Evolutionary conservation across 2,113 vertebrate species (phyloP).

Genomic region (Okapia johnstoni): DNA sequence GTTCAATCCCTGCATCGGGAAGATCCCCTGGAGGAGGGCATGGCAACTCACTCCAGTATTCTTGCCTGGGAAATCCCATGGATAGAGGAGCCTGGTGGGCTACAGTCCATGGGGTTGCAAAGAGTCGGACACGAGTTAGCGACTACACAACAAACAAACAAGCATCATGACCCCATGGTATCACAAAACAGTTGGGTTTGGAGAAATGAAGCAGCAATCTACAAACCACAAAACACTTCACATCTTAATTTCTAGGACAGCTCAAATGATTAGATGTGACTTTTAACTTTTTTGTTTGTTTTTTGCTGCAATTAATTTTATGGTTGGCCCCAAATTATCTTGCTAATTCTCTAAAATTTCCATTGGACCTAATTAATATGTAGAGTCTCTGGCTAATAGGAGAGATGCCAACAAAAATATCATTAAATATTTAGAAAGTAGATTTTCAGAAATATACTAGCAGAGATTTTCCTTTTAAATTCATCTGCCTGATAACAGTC

Average conservation of each 20-base stretch:
- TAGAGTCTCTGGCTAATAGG: not conserved
- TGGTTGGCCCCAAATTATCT: not conserved
- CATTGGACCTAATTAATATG: not conserved
- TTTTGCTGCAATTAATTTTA: not conserved
- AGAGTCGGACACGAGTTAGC: not conserved
- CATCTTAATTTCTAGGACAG: not conserved
- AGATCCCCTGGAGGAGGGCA: not conserved
- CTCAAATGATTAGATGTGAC: not conserved
- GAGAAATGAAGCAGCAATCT: not conserved
- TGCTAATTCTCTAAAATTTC: not conserved
- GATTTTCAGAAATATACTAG: not conserved
- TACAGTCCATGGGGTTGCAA: not conserved
- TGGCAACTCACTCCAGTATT: not conserved
- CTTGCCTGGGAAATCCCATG: not conserved
- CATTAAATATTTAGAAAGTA: not conserved
- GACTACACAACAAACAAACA: not conserved
- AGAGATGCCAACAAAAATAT: conserved; percentile 21
- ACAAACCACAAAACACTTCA: not conserved
- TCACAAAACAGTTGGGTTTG: not conserved
- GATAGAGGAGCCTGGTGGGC: not conserved
- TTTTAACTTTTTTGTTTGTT: not conserved
- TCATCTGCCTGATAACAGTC: not conserved
- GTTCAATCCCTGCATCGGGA: not conserved
- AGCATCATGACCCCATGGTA: not conserved
- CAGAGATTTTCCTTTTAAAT: not conserved